Evolutionary conservation across 2,113 vertebrate species (phyloP).

Genomic region (Malurus cyaneus): DNA sequence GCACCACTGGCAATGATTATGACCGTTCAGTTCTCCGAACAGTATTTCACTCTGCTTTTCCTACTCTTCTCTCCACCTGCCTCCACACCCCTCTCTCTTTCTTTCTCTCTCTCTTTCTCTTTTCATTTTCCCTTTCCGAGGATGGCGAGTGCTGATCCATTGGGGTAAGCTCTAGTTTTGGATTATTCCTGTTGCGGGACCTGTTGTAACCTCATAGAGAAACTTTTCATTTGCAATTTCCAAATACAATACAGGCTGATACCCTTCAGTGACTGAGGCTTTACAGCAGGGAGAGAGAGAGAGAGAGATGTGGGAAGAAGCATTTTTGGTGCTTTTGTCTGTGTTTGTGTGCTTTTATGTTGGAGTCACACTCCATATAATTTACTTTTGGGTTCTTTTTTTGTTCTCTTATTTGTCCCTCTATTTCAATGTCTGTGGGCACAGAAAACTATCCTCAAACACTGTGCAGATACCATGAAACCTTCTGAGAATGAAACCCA

Average conservation of each 20-base stretch:
- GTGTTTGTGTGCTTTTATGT: constrained; percentile 8
- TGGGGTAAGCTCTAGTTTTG: constrained; percentile 62
- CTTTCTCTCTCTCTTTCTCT: constrained; percentile 35
- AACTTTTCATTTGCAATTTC: constrained; percentile 22
- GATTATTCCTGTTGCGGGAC: constrained; percentile 50
- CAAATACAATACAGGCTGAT: neutral
- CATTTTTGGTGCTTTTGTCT: constrained; percentile 38
- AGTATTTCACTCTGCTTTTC: constrained; percentile 73
- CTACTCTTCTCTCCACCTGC: constrained; percentile 70
- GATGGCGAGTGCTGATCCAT: constrained; percentile 62
- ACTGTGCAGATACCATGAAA: neutral
- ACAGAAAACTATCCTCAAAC: constrained; percentile 19
- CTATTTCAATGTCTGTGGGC: constrained; percentile 1
- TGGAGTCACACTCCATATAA: constrained; percentile 30
- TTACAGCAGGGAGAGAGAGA: constrained; percentile 22
- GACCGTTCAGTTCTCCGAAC: constrained; percentile 47
- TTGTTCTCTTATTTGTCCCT: neutral
- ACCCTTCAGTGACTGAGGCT: neutral
- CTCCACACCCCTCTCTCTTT: constrained; percentile 48
- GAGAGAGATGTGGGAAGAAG: constrained; percentile 59
- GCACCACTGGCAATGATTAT: constrained; percentile 30
- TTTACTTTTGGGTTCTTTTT: constrained; percentile 20
- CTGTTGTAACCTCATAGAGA: constrained; percentile 54
- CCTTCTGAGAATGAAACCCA: neutral
- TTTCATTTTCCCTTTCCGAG: constrained; percentile 47